These are phyloP conservation scores for Nematopogon swammerdamellus DNA, from an alignment of 2,888 invertebrate genomes.

Conservation along the genomic window DNA sequence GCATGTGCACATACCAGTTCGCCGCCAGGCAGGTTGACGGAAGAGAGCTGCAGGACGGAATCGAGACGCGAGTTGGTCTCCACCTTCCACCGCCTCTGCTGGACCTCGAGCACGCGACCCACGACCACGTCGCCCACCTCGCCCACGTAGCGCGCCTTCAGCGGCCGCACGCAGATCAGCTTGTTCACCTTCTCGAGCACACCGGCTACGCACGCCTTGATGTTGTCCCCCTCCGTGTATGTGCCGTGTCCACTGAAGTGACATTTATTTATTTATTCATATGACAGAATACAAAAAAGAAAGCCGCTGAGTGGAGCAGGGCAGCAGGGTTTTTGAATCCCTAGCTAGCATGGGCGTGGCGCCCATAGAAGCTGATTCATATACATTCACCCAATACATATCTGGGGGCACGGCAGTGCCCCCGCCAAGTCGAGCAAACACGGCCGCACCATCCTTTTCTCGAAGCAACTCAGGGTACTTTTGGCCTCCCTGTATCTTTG, in stretches of 20 bases:
- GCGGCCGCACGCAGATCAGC: constrained; percentile 84
- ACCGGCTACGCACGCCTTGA: constrained; percentile 93
- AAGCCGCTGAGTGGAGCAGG: constrained; percentile 1
- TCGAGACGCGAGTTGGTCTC: constrained; percentile 90
- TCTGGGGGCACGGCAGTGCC: too few species aligned
- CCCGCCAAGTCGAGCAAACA: too few species aligned
- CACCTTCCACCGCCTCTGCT: constrained; percentile 92
- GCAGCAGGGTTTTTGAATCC: neutral
- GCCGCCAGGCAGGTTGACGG: constrained; percentile 96
- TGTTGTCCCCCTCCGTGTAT: constrained; percentile 76
- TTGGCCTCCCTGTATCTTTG: too few species aligned
- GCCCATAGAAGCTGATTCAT: too few species aligned
- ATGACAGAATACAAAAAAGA: too few species aligned
- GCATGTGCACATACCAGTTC: too few species aligned
- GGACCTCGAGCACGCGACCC: constrained; percentile 91
- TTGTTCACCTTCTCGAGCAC: constrained; percentile 93
- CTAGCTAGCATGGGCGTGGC: neutral
- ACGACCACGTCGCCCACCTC: constrained; percentile 98
- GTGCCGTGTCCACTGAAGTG: constrained; percentile 98
- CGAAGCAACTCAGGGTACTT: too few species aligned
- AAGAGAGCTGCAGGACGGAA: constrained; percentile 82
- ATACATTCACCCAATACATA: too few species aligned
- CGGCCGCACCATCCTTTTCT: too few species aligned
- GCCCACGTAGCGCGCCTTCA: constrained; percentile 87
- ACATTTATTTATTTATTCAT: too few species aligned